Percentiles rank a stretch among this genome's conserved stretches.
Evolutionary conservation across 2,888 invertebrate species (phyloP).

Genomic region (Mystacides longicornis): DNA sequence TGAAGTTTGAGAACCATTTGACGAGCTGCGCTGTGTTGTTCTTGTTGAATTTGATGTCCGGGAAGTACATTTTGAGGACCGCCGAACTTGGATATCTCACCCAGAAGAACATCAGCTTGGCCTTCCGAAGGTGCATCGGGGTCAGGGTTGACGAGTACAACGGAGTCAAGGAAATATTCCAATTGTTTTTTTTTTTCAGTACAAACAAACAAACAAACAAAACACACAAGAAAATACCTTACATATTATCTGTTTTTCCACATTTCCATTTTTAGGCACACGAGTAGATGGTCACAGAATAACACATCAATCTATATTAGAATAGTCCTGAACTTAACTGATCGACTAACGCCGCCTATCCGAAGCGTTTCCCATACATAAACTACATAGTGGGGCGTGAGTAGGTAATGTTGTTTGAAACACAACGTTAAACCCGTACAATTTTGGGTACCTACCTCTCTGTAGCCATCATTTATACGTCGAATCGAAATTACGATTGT

Average conservation of each 20-base stretch:
- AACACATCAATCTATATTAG: neutral
- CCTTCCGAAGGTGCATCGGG: conserved; percentile 99
- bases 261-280: neutral
- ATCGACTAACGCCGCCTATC: too few species aligned
- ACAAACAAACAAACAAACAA: neutral
- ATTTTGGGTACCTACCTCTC: too few species aligned
- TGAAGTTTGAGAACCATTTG: conserved; percentile 99
- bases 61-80: conserved; percentile 99
- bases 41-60: conserved; percentile 99
- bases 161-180: conserved; percentile 61
- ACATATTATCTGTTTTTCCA: neutral
- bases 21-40: conserved; percentile 99
- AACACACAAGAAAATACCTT: neutral
- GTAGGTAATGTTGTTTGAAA: too few species aligned
- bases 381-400: too few species aligned
- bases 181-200: neutral
- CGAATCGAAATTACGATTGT: too few species aligned
- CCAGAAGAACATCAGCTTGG: conserved; percentile 99
- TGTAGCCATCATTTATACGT: too few species aligned
- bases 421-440: too few species aligned
- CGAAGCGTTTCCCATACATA: too few species aligned
- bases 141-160: conserved; percentile 93
- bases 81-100: conserved; percentile 98
- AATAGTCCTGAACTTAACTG: too few species aligned
- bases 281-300: neutral